Base-by-base conservation (phyloP, 2,888 invertebrate species). In the Oeneis ivallda region DNA sequence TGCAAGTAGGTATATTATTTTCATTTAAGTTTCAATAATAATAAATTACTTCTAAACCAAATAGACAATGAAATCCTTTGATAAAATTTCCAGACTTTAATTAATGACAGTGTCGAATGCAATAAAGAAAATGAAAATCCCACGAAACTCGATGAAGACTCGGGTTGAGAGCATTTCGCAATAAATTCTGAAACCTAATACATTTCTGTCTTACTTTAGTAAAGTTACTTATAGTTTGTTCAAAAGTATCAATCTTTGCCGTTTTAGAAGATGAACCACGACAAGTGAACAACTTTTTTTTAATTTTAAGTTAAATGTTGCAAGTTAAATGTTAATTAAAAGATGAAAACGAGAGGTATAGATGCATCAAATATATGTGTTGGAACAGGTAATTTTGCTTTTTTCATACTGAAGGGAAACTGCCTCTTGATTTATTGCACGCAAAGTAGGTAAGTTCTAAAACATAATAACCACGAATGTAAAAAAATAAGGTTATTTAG, bases 101-200 rank as follows among this genome's bases (percentile, higher is more conserved):
- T 73, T 70, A 74, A 72, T 72, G 66, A 66, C 64, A 71, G 72
- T 70, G 65, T 67, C 67, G 52, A 66, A 67, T 72, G 76, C 76
- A 77, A 67, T 71, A 68, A 66, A 82, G 81, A 80, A 80, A 83
- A 80, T 79, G 80, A 79, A 80, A 82, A 80, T 78, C 75, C 72
- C 71, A 71, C 69, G 66, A 71, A 71, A 68, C 59, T 64, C 72
- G 63, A 76, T 75, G 76, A 79, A 74, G 74, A 81, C 80, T 79
- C 78, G 84, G 82, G 86, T 86, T 89, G 87, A 90, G 84, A 90
- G 90, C 89, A 85, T 89, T 90, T 79, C 85, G 86, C 81, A 82
- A 91, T 91, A 90, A 91, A 91, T 91, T 87, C 78, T 80, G 76
- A 76, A 78, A 80, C 77, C 84, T 86, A 87, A 89, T 89, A 87